phyloP scores from a whole-genome alignment of 2,113 vertebrate species.

The Thinocorus orbignyianus region DNA sequence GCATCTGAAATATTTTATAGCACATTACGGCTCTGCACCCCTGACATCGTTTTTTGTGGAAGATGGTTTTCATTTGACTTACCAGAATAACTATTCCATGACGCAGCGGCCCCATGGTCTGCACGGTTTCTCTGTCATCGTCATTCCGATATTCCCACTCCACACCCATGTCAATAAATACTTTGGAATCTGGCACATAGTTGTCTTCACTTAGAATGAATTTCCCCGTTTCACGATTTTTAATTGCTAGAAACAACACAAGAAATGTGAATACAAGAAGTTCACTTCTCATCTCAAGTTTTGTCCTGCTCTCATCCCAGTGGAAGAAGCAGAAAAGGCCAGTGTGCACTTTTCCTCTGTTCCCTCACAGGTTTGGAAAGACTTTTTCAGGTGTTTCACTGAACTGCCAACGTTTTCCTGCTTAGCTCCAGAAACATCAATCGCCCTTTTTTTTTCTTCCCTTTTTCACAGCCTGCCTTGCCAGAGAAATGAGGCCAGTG shows the following conservation, averaged over 20 bases:
- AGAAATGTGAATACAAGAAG: not conserved
- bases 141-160: slow-evolving; percentile 96
- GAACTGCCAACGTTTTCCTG: not conserved
- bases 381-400: slow-evolving; percentile 10
- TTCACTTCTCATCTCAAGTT: not conserved
- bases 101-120: slow-evolving; percentile 89
- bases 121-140: slow-evolving; percentile 87
- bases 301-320: not conserved
- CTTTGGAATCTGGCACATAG: slow-evolving; percentile 82
- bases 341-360: not conserved
- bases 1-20: not conserved
- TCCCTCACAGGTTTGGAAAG: not conserved
- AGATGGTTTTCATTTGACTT: slow-evolving; percentile 56
- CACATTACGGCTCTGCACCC: not conserved
- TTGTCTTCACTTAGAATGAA: slow-evolving; percentile 90
- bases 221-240: slow-evolving; percentile 88
- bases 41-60: not conserved
- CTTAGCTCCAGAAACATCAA: not conserved
- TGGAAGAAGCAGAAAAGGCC: not conserved
- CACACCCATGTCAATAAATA: slow-evolving; percentile 90
- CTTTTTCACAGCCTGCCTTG: not conserved
- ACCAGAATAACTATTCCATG: slow-evolving; percentile 90
- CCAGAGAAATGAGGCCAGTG: slow-evolving; percentile 23
- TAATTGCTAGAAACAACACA: slow-evolving; percentile 81
- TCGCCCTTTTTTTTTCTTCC: not conserved